phyloP scores from a whole-genome alignment of 1,140 invertebrate species.

The Plodia interpunctella region DNA sequence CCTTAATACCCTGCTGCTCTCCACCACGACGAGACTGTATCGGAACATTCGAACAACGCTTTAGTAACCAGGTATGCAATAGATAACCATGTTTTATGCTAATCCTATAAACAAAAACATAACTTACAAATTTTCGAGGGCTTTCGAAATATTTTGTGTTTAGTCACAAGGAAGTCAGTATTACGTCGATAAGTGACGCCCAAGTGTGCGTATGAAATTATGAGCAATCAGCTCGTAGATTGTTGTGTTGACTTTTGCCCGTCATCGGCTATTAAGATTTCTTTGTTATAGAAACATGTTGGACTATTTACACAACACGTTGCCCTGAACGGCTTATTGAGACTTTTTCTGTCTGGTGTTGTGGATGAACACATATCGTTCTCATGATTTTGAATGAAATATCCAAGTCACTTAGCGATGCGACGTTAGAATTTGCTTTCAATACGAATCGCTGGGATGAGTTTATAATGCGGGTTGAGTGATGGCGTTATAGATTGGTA shows the following conservation, averaged over 20 bases:
- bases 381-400: conserved; percentile 68
- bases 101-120: conserved; percentile 65
- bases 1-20: conserved; percentile 28
- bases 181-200: conserved; percentile 25
- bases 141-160: conserved; percentile 31
- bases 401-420: conserved; percentile 59
- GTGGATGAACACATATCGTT: conserved; percentile 53
- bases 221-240: conserved; percentile 67
- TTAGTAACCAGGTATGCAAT: conserved; percentile 67
- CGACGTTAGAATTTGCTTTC: conserved; percentile 65
- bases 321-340: conserved; percentile 48
- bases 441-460: conserved; percentile 60
- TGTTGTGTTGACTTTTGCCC: conserved; percentile 68
- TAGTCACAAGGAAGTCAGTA: conserved; percentile 37
- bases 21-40: conserved; percentile 42
- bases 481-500: conserved; percentile 45
- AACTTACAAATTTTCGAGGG: conserved; percentile 68
- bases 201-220: conserved; percentile 51
- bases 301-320: conserved; percentile 74
- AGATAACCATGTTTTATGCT: conserved; percentile 71
- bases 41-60: conserved; percentile 53
- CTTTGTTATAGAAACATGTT: conserved; percentile 74
- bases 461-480: conserved; percentile 57
- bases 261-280: conserved; percentile 75
- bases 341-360: conserved; percentile 47